Conservation (phyloP, 1,140 invertebrate genomes). For the Muscidifurax raptorellus region DNA sequence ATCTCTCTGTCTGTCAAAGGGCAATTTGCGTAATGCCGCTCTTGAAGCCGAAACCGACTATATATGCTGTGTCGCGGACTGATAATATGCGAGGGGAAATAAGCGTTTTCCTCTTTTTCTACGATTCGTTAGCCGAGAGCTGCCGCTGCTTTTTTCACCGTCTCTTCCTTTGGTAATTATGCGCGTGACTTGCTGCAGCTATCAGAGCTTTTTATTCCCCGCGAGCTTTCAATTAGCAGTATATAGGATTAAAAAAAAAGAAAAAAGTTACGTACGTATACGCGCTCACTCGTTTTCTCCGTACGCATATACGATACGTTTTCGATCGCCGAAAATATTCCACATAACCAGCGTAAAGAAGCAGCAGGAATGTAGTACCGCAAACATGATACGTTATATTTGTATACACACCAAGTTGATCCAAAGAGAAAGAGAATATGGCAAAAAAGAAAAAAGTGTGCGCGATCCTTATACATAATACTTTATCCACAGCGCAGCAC, state of each 20-base stretch:
- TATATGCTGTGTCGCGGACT: not conserved
- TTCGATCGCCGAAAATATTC: not conserved
- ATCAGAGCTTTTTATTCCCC: not conserved
- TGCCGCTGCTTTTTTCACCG: not conserved
- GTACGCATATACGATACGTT: not conserved
- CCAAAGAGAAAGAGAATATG: slow-evolving; percentile 11
- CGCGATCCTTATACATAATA: too few species aligned
- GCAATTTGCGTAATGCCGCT: slow-evolving; percentile 3
- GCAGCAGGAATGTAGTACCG: too few species aligned
- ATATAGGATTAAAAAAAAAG: not conserved
- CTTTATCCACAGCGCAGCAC: too few species aligned
- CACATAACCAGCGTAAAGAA: too few species aligned
- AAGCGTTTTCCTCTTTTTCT: not conserved
- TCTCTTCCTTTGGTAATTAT: not conserved
- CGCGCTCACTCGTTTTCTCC: too few species aligned
- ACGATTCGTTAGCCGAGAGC: not conserved
- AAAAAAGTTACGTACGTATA: too few species aligned
- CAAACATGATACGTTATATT: slow-evolving; percentile 50
- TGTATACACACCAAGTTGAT: slow-evolving; percentile 31
- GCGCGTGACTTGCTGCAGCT: not conserved
- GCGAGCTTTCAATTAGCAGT: not conserved
- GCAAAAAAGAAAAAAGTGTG: too few species aligned
- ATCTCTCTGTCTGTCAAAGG: slow-evolving; percentile 23
- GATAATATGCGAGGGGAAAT: not conserved
- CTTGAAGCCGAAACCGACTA: not conserved